These are phyloP conservation scores for Agrotis segetum DNA, from an alignment of 2,888 invertebrate genomes.

Conservation along the genomic window DNA sequence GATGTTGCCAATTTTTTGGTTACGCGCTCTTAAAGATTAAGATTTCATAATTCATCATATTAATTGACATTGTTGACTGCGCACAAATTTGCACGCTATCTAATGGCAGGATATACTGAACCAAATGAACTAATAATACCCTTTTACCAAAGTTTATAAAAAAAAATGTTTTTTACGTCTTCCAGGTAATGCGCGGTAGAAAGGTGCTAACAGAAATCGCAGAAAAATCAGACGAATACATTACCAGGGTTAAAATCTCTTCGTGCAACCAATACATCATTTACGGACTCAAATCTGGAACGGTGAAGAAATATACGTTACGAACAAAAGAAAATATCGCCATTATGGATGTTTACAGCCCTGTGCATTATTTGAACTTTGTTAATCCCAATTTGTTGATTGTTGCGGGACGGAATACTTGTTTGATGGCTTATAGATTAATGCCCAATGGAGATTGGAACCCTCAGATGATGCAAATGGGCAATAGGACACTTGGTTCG, in stretches of 20 bases:
- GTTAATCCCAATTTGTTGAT: slow-evolving; percentile 79
- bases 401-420: slow-evolving; percentile 83
- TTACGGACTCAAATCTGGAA: slow-evolving; percentile 86
- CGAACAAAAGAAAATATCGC: slow-evolving; percentile 77
- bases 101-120: no score
- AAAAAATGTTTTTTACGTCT: slow-evolving; percentile 1
- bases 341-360: slow-evolving; percentile 84
- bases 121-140: no score
- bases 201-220: slow-evolving; percentile 84
- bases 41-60: no score
- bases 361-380: slow-evolving; percentile 84
- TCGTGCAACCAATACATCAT: slow-evolving; percentile 88
- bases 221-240: slow-evolving; percentile 82
- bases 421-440: slow-evolving; percentile 83
- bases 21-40: no score
- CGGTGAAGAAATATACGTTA: slow-evolving; percentile 83
- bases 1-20: no score
- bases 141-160: no score
- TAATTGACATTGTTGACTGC: no score
- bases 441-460: slow-evolving; percentile 77
- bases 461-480: slow-evolving; percentile 83
- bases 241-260: slow-evolving; percentile 86
- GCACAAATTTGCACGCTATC: no score
- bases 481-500: slow-evolving; percentile 83
- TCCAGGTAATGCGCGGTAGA: slow-evolving; percentile 86